phyloP scores from a whole-genome alignment of 2,888 invertebrate species.

The Dasysyrphus albostriatus region DNA sequence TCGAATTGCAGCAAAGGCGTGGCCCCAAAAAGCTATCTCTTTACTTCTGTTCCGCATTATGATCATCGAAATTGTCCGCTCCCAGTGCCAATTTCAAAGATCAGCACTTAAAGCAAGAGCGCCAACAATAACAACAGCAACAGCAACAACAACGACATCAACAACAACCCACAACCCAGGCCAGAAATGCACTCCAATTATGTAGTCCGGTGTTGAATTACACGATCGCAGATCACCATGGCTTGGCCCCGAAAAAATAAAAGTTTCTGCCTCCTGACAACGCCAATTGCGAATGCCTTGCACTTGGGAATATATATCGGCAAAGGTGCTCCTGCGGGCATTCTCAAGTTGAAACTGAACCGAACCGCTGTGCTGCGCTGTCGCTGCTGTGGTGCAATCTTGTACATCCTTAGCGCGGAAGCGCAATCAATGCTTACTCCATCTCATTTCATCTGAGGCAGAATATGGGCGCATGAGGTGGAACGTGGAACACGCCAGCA shows the following conservation, averaged over 20 bases:
- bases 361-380: conserved; percentile 14
- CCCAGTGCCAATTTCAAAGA: conserved; percentile 75
- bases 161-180: conserved; percentile 53
- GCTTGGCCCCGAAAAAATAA: conserved; percentile 52
- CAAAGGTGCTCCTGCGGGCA: conserved; percentile 50
- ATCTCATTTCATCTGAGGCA: conserved; percentile 63
- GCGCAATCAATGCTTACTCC: conserved; percentile 71
- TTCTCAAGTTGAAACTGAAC: conserved; percentile 32
- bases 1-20: conserved; percentile 69
- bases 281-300: conserved; percentile 65
- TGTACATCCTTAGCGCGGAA: conserved; percentile 62
- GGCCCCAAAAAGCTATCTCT: conserved; percentile 55
- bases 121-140: conserved; percentile 47
- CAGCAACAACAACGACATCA: neutral
- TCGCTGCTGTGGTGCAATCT: conserved; percentile 45
- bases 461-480: conserved; percentile 62
- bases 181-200: conserved; percentile 74
- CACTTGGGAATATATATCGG: conserved; percentile 24
- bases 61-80: conserved; percentile 75
- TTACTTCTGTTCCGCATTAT: conserved; percentile 67
- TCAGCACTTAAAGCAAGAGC: conserved; percentile 71
- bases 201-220: conserved; percentile 76
- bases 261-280: conserved; percentile 70
- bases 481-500: conserved; percentile 61
- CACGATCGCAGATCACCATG: conserved; percentile 71